Conservation (phyloP, 2,797 vertebrate genomes). For the Miichthys miiuy region DNA sequence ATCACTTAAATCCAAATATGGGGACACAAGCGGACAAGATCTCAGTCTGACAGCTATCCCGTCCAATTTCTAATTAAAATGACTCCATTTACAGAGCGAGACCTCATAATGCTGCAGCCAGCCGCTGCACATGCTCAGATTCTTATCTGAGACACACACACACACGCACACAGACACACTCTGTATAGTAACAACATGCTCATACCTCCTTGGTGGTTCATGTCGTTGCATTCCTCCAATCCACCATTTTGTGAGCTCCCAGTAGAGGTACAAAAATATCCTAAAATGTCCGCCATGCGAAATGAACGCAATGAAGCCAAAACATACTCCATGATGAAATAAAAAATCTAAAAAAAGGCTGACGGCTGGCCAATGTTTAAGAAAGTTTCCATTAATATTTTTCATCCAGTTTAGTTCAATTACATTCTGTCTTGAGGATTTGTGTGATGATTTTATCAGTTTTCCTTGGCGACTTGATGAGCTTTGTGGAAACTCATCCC, state of each 20-base stretch:
- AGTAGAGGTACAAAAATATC: constrained; percentile 46
- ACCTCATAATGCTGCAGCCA: constrained; percentile 16
- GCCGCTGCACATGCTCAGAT: constrained; percentile 4
- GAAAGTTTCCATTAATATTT: constrained; percentile 23
- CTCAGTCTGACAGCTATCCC: background rate
- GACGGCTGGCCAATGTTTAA: background rate
- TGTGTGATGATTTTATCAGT: constrained; percentile 56
- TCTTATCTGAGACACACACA: constrained; percentile 15
- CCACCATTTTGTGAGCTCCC: constrained; percentile 77
- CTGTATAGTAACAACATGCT: constrained; percentile 15
- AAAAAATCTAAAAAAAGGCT: constrained; percentile 8
- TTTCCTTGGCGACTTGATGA: constrained; percentile 66
- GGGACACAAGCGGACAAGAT: background rate
- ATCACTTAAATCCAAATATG: background rate
- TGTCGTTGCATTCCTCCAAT: constrained; percentile 45
- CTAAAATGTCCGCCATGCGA: constrained; percentile 72
- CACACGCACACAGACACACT: constrained; percentile 25
- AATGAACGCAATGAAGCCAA: constrained; percentile 19
- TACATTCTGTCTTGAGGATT: constrained; percentile 47
- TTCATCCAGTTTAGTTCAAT: constrained; percentile 33
- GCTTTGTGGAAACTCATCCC: constrained; percentile 66
- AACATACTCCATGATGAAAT: background rate
- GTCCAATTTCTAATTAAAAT: background rate
- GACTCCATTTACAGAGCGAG: constrained; percentile 17
- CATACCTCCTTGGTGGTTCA: constrained; percentile 66